These are phyloP conservation scores for Enteromius trimaculatus DNA, from an alignment of 2,797 vertebrate genomes.

Conservation along the genomic window DNA sequence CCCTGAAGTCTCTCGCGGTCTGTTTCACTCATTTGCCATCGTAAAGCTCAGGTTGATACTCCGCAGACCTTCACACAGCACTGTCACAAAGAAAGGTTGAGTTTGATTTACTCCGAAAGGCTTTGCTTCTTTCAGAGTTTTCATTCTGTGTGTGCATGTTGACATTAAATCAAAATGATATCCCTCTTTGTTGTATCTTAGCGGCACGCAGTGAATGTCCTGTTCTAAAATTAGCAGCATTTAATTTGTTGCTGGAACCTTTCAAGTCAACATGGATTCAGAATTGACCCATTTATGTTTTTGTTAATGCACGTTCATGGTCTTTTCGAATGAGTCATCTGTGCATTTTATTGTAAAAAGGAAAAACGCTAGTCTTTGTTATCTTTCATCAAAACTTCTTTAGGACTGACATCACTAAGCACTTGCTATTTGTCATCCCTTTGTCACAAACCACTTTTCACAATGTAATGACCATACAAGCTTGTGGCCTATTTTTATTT, in stretches of 20 bases:
- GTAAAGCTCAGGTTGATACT: conserved; percentile 42
- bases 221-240: conserved; percentile 20
- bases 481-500: neutral
- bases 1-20: conserved; percentile 7
- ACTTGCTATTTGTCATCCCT: conserved; percentile 9
- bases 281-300: neutral
- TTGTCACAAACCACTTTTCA: conserved; percentile 15
- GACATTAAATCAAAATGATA: conserved; percentile 17
- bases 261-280: neutral
- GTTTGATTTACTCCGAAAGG: conserved; percentile 14
- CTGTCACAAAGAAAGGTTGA: conserved; percentile 37
- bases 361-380: neutral
- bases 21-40: conserved; percentile 56
- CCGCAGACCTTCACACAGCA: conserved; percentile 35
- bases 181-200: conserved; percentile 18
- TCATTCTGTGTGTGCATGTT: neutral
- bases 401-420: conserved; percentile 1
- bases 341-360: neutral
- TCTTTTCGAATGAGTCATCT: conserved; percentile 8
- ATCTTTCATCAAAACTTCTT: neutral
- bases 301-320: neutral
- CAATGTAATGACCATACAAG: neutral
- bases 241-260: neutral
- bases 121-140: neutral
- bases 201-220: neutral